phyloP scores from a whole-genome alignment of 2,797 vertebrate species.

The Morelia viridis region DNA sequence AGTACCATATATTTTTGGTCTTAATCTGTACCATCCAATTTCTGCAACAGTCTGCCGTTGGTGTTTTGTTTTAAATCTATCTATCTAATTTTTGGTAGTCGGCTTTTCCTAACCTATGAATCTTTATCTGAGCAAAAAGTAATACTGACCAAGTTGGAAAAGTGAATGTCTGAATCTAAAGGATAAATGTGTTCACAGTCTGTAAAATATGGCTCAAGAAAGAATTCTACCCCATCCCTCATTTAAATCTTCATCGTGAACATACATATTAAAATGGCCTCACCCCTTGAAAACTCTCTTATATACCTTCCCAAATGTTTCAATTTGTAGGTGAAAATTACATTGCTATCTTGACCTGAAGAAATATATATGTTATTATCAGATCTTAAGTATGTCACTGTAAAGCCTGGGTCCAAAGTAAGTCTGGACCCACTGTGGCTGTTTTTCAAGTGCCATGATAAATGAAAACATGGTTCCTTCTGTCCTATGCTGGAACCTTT shows the following conservation, averaged over 20 bases:
- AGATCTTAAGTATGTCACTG: neutral
- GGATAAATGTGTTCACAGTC: neutral
- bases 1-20: neutral
- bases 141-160: neutral
- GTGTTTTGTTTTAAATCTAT: neutral
- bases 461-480: neutral
- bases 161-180: neutral
- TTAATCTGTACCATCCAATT: neutral
- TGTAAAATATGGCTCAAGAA: neutral
- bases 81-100: neutral
- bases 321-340: neutral
- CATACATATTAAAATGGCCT: neutral
- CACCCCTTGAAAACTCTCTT: neutral
- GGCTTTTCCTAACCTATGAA: neutral
- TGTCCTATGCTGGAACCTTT: neutral
- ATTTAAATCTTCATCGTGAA: neutral
- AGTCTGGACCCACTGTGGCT: neutral
- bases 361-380: neutral
- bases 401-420: neutral
- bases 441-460: neutral
- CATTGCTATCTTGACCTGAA: neutral
- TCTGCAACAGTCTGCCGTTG: neutral
- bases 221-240: neutral
- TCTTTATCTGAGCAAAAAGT: neutral
- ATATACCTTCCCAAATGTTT: neutral